phyloP scores from a whole-genome alignment of 2,113 vertebrate species.

The Gobio gobio region DNA sequence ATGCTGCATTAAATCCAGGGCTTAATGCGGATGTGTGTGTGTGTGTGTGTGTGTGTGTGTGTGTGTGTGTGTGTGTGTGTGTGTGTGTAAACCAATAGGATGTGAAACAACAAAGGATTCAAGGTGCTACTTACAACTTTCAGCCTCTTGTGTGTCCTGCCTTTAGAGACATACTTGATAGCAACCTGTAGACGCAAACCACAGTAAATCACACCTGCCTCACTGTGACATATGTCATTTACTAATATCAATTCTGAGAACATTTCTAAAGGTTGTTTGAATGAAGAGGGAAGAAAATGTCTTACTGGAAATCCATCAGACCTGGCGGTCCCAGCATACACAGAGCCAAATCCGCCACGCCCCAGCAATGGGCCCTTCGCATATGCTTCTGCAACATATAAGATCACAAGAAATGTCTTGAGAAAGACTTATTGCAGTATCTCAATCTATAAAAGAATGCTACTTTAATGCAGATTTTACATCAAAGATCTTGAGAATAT shows the following conservation, averaged over 20 bases:
- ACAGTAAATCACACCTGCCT: background rate
- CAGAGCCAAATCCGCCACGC: slow-evolving; percentile 65
- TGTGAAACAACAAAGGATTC: slow-evolving; percentile 10
- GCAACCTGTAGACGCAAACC: slow-evolving; percentile 60
- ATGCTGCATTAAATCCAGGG: slow-evolving; percentile 48
- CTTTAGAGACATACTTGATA: slow-evolving; percentile 65
- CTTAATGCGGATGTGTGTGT: background rate
- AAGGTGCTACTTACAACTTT: slow-evolving; percentile 57
- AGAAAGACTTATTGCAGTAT: no score
- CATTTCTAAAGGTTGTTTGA: slow-evolving; percentile 7
- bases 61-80: background rate
- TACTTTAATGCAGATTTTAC: no score
- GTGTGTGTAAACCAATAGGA: background rate
- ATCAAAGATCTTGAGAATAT: no score
- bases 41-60: no score
- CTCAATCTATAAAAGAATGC: no score
- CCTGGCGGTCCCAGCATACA: slow-evolving; percentile 64
- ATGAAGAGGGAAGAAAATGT: background rate
- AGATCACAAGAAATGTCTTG: no score
- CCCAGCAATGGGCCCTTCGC: slow-evolving; percentile 60
- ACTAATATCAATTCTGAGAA: background rate
- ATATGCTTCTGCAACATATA: no score
- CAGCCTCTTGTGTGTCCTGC: slow-evolving; percentile 54
- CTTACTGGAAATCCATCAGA: slow-evolving; percentile 66
- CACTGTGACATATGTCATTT: background rate